These are phyloP conservation scores for Ormyrus rosae DNA, from an alignment of 2,888 invertebrate genomes.

Conservation along the genomic window DNA sequence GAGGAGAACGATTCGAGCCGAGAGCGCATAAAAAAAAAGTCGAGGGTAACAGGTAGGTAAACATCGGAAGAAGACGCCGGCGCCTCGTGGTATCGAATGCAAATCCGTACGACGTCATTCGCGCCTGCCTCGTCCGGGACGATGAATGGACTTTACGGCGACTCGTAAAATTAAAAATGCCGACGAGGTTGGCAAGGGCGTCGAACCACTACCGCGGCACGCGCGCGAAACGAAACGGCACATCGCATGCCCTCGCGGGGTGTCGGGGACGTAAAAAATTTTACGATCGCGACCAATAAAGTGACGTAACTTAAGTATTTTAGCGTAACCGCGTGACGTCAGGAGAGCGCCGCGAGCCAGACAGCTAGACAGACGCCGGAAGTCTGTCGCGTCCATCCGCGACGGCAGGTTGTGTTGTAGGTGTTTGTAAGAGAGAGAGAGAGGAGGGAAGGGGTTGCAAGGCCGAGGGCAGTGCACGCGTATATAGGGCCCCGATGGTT, in stretches of 20 bases:
- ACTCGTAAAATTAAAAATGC: conserved; percentile 59
- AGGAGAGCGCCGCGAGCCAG: conserved; percentile 39
- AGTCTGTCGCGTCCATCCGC: conserved; percentile 64
- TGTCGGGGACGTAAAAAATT: conserved; percentile 73
- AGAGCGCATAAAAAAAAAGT: too few relatives aligned
- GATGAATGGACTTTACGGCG: conserved; percentile 57
- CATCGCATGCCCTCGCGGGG: conserved; percentile 58
- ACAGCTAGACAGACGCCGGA: conserved; percentile 60
- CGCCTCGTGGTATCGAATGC: conserved; percentile 50
- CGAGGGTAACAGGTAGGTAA: conserved; percentile 52
- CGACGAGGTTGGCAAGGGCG: not conserved
- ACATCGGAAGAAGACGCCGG: conserved; percentile 40
- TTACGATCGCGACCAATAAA: conserved; percentile 75
- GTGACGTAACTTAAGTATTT: conserved; percentile 73
- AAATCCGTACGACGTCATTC: conserved; percentile 52
- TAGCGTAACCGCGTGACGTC: conserved; percentile 69
- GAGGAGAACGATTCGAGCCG: too few relatives aligned
- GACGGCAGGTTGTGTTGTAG: conserved; percentile 51
- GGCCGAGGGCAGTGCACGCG: conserved; percentile 28
- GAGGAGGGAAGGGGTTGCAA: conserved; percentile 59
- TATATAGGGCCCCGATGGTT: conserved; percentile 67
- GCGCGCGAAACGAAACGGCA: conserved; percentile 37
- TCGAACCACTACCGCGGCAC: not conserved
- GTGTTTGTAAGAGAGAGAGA: conserved; percentile 38
- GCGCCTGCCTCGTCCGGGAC: conserved; percentile 16